Conservation (phyloP, 2,797 vertebrate genomes). For the Hybognathus amarus region DNA sequence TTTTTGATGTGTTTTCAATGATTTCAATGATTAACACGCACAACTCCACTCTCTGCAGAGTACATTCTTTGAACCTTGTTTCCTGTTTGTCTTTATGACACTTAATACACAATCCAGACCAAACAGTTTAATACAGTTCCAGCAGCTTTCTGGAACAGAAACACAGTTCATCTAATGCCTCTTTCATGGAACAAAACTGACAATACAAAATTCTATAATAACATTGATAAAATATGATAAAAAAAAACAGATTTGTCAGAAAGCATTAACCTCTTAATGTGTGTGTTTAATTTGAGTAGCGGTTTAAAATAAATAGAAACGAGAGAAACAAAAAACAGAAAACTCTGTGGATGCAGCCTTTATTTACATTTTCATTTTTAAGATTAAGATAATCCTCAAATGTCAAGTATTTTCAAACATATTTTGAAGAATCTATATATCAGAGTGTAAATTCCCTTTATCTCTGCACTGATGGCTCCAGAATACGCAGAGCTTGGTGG, state of each 20-base stretch:
- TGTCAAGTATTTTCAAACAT: neutral
- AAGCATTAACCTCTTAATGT: neutral
- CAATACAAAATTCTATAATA: neutral
- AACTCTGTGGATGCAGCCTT: neutral
- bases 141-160: conserved; percentile 25
- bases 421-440: neutral
- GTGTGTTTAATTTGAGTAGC: neutral
- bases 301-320: neutral
- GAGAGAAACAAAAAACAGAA: neutral
- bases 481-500: conserved; percentile 53
- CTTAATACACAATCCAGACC: conserved; percentile 40
- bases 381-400: neutral
- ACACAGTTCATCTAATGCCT: conserved; percentile 23
- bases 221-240: neutral
- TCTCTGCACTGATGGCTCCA: conserved; percentile 38
- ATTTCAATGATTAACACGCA: neutral
- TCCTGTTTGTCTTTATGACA: conserved; percentile 38
- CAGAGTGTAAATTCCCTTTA: conserved; percentile 44
- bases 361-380: neutral
- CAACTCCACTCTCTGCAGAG: neutral
- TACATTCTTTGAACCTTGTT: conserved; percentile 7
- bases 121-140: conserved; percentile 20
- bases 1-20: neutral
- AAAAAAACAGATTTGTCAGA: neutral
- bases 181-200: neutral